phyloP scores from a whole-genome alignment of 2,888 invertebrate species.

The Alentia gelatinosa region DNA sequence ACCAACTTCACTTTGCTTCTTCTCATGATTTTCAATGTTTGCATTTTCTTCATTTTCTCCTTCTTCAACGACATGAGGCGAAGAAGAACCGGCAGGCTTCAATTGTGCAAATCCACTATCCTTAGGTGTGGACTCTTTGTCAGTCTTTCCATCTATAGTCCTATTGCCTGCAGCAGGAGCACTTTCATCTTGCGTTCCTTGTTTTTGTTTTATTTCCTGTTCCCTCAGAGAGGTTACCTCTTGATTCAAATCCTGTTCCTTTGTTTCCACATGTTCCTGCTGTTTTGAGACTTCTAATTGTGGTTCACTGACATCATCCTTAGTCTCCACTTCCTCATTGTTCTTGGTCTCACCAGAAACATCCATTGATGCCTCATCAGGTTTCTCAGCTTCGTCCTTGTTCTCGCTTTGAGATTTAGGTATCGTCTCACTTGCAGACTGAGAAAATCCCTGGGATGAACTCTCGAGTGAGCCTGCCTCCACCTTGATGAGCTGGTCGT shows the following conservation, averaged over 20 bases:
- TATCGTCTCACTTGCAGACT: not conserved
- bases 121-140: too few species aligned
- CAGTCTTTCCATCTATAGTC: too few species aligned
- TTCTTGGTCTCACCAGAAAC: not conserved
- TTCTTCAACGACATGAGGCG: too few species aligned
- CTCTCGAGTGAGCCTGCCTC: not conserved
- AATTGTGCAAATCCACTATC: too few species aligned
- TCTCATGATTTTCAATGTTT: not conserved
- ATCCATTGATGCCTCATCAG: not conserved
- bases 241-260: too few species aligned
- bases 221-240: too few species aligned
- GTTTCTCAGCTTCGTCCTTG: not conserved
- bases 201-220: too few species aligned
- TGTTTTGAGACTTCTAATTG: not conserved
- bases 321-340: not conserved
- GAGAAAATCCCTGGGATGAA: not conserved
- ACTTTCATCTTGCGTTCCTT: too few species aligned
- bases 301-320: not conserved
- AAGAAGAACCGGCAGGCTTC: too few species aligned
- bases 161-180: too few species aligned
- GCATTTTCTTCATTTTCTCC: not conserved
- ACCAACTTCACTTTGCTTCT: too few species aligned
- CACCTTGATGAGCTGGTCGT: not conserved
- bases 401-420: not conserved
- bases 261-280: not conserved